Conservation (phyloP, 2,888 invertebrate genomes). For the Euclidia mi region DNA sequence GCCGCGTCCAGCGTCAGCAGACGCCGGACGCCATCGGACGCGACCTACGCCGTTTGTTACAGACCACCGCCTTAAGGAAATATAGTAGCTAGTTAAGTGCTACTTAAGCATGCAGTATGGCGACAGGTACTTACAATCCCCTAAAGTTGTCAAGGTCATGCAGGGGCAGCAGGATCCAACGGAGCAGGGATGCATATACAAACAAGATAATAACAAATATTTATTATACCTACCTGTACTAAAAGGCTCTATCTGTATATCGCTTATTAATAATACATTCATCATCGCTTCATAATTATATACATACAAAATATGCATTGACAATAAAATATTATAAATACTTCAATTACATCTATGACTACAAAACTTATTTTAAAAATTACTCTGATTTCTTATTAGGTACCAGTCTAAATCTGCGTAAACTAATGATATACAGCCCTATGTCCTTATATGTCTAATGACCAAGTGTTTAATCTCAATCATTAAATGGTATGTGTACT, state of each 20-base stretch:
- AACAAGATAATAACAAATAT: constrained; percentile 73
- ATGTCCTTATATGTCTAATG: constrained; percentile 33
- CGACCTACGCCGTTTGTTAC: too few relatives aligned
- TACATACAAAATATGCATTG: constrained; percentile 35
- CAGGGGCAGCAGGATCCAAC: constrained; percentile 87
- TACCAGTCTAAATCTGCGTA: constrained; percentile 30
- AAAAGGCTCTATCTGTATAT: constrained; percentile 49
- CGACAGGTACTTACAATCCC: constrained; percentile 85
- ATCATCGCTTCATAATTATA: constrained; percentile 20
- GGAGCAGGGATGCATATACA: constrained; percentile 80
- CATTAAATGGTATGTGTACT: constrained; percentile 21
- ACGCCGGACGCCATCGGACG: too few relatives aligned
- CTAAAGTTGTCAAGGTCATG: constrained; percentile 86
- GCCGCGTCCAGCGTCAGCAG: too few relatives aligned
- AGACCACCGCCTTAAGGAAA: neutral
- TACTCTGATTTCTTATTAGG: constrained; percentile 19
- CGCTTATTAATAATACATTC: constrained; percentile 13
- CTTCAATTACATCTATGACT: constrained; percentile 25
- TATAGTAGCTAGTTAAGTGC: constrained; percentile 19
- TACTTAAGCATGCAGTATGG: constrained; percentile 64
- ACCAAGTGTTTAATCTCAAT: constrained; percentile 30
- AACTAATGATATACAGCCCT: constrained; percentile 33
- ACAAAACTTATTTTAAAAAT: constrained; percentile 27
- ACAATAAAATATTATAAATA: constrained; percentile 29
- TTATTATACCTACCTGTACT: constrained; percentile 58